Evolutionary conservation across 2,113 vertebrate genomes (phyloP).

Genomic region (Hassar affinis): DNA sequence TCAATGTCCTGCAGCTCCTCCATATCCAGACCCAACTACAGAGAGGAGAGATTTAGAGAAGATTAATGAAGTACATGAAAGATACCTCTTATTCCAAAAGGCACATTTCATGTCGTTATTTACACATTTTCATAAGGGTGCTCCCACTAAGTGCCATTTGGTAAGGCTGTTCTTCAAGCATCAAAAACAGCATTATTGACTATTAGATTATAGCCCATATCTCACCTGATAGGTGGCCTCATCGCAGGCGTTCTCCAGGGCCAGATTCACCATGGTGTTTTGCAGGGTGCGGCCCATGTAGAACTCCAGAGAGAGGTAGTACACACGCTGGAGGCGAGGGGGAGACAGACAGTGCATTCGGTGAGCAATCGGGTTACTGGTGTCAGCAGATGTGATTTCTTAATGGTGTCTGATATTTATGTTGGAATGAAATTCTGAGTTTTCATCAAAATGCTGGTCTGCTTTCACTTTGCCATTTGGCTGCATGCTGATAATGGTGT

Average conservation of each 20-base stretch:
- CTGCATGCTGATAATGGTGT: not conserved
- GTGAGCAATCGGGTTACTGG: not conserved
- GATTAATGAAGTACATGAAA: not conserved
- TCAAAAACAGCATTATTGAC: not conserved
- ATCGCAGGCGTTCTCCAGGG: slow-evolving; percentile 75
- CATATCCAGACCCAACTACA: slow-evolving; percentile 87
- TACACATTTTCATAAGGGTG: not conserved
- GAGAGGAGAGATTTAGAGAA: not conserved
- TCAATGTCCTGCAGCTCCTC: slow-evolving; percentile 90
- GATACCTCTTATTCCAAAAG: not conserved
- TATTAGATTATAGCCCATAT: not conserved
- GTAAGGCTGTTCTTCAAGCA: not conserved
- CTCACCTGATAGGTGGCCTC: slow-evolving; percentile 75
- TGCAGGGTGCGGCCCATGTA: slow-evolving; percentile 77
- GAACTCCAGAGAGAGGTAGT: slow-evolving; percentile 77
- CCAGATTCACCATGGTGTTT: slow-evolving; percentile 80
- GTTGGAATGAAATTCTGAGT: not conserved
- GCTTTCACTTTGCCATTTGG: not conserved
- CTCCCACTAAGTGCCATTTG: not conserved
- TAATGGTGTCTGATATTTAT: not conserved
- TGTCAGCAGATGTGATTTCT: not conserved
- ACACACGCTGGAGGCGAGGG: slow-evolving; percentile 66
- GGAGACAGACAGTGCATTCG: not conserved
- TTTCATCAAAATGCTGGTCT: not conserved
- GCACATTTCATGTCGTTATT: not conserved